Base-by-base conservation (phyloP, 2,888 invertebrate genomes). In the Dryadula phaetusa region DNA sequence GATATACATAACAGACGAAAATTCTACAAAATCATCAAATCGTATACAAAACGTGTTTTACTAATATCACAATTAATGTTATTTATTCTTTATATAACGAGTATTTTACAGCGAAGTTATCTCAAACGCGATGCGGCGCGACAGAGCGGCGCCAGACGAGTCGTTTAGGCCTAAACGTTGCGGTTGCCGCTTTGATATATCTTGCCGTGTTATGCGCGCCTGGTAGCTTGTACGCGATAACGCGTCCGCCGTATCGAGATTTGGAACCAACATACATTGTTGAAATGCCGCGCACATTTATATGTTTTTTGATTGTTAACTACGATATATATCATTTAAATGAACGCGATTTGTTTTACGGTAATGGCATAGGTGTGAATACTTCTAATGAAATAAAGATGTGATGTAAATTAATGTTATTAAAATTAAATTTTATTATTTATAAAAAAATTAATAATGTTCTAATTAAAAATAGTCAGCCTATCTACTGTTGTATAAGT, bases 111-210 rank as follows among this genome's bases (percentile, higher is more conserved):
- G 40, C 54, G 18, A 63, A 66, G 34, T 61, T 66, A 69, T 66
- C 66, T 60, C 61, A 60, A 32, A 62, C 18, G 40, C 46, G 61
- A 49, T 61, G 42, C 61, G 61, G 34, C 62, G 70, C 70, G 70
- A 70, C 71, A 62, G 44, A 61, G 32, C 49, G 68, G 74, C 69
- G 71, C 72, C 70, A 62, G 54, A 18, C 66, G 49, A 54, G 42
- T 28, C 73, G 71, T 75, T 75, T 75, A 75, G 75, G 75, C 76
- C 76, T 76, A 76, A 72, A 73, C 47, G 66, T 54, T 65, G 69
- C 66, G 18, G 67, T 64, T 6, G 37, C 40, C 25, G 34, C 37
- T 25, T 58, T 62, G n/a, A 28, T 46, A 60, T 53, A 42, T 70
- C 68, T 62, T 42, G 37, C 60, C 28, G 25, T 52, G 49, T 64